Base-by-base conservation (phyloP, 92 coral and sea anemone genomes). In the Diadumene lineata region DNA sequence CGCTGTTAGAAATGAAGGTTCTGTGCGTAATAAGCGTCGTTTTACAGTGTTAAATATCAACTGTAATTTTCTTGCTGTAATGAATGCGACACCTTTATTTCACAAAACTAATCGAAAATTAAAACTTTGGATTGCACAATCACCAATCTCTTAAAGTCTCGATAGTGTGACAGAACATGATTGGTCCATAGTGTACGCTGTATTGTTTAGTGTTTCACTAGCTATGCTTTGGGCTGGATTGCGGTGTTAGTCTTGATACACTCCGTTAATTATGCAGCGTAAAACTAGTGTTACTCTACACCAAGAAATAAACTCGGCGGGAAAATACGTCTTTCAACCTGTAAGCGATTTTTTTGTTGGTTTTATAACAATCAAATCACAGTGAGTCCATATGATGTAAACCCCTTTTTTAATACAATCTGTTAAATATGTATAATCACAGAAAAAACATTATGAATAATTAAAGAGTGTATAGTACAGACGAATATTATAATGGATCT, bases 71-170 rank as follows among this genome's bases (percentile, higher is more conserved):
- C 48, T 13, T 4, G 48, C n/a, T 38, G 68, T 62, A 23, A 62
- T 62, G 15, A 62, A 8, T 3, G 11, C 13, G 13, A 62, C 68
- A 62, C 68, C 68, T 62, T 62, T 62, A 62, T 15, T 62, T 62
- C 32, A 62, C 1, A 62, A 28, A 62, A 11, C 68, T 62, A 28
- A 62, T 62, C 2, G 21, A 62, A 58, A 31, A 62, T 62, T 62
- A 23, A 6, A 28, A 31, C 68, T 10, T 10, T 62, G 31, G 10
- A 62, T 62, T 27, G 38, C 38, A 28, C 48, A 62, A 28, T 62
- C 68, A 30, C 68, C 68, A 62, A 29, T 62, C 43, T 31, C 38
- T 13, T 62, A 28, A 62, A 62, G 38, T 62, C 68, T 62, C 22
- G 43, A 28, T 29, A 28, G 32, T 30, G 29, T 7, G 27, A 11